Percentiles rank a stretch among this genome's conserved stretches.
phyloP scores from a whole-genome alignment of 2,888 invertebrate genomes.

The Harmothoe impar region DNA sequence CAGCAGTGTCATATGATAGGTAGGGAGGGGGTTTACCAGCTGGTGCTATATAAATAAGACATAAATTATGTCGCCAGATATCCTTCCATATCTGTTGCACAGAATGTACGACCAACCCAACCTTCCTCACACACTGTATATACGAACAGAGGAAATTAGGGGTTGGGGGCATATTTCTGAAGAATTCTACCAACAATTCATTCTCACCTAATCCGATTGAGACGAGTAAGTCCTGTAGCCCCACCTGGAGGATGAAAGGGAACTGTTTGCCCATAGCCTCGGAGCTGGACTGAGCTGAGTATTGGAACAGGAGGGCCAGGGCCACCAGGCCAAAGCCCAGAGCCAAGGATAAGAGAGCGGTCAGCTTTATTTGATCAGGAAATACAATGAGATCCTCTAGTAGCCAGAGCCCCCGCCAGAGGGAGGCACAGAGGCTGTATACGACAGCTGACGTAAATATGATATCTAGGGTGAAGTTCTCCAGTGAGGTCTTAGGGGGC shows the following conservation, averaged over 20 bases:
- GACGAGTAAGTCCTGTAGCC: conserved; percentile 15
- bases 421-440: conserved; percentile 6
- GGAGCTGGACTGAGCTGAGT: conserved; percentile 41
- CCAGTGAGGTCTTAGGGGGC: neutral
- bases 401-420: conserved; percentile 14
- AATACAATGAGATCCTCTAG: conserved; percentile 3
- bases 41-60: too few relatives aligned
- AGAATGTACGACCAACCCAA: too few relatives aligned
- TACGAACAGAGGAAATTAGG: too few relatives aligned
- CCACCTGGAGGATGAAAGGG: conserved; percentile 30
- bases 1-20: too few relatives aligned
- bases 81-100: too few relatives aligned
- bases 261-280: conserved; percentile 49
- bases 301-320: conserved; percentile 15
- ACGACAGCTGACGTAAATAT: conserved; percentile 1
- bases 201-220: conserved; percentile 33
- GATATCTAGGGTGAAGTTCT: conserved; percentile 19
- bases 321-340: conserved; percentile 15
- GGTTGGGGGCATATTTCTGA: too few relatives aligned
- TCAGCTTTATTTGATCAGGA: neutral
- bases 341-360: neutral
- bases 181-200: too few relatives aligned
- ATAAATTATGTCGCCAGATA: too few relatives aligned
- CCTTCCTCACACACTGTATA: too few relatives aligned
- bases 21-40: too few relatives aligned